Conservation (phyloP, 2,113 vertebrate species). For the Corythoichthys intestinalis region DNA sequence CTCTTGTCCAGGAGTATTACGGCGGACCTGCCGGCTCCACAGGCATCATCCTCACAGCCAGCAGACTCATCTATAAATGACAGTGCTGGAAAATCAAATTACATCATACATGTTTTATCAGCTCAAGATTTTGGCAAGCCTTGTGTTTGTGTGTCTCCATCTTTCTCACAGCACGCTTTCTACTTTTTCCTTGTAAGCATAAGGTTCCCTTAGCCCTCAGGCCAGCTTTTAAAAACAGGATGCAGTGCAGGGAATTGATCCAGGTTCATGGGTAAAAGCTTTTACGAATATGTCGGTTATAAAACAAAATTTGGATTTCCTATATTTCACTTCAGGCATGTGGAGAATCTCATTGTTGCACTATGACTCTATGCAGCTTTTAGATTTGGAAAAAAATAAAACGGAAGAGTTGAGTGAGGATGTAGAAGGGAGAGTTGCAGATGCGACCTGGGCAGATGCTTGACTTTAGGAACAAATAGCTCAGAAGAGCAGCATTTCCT, state of each 20-base stretch:
- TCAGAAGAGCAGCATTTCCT: constrained; percentile 33
- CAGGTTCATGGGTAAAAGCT: constrained; percentile 64
- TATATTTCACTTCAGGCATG: constrained; percentile 59
- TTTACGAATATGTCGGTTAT: constrained; percentile 72
- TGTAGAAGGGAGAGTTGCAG: constrained; percentile 10
- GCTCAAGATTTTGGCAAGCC: constrained; percentile 17
- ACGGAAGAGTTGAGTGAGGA: constrained; percentile 15
- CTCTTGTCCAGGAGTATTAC: constrained; percentile 71
- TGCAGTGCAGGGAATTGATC: constrained; percentile 74
- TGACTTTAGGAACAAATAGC: constrained; percentile 28
- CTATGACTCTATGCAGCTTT: constrained; percentile 48
- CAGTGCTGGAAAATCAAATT: constrained; percentile 76
- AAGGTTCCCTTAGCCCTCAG: constrained; percentile 47
- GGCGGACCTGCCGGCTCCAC: constrained; percentile 49
- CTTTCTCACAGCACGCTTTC: constrained; percentile 30
- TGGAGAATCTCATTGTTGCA: constrained; percentile 45
- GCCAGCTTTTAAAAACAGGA: constrained; percentile 74
- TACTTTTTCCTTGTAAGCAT: constrained; percentile 43
- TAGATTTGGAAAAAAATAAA: constrained; percentile 38
- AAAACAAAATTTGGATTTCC: constrained; percentile 67
- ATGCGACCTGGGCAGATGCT: constrained; percentile 53
- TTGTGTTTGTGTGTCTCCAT: constrained; percentile 32
- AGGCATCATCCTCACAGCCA: constrained; percentile 47
- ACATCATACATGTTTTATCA: constrained; percentile 62
- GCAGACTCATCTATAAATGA: constrained; percentile 76